Evolutionary conservation across 2,888 invertebrate species (phyloP), one percentile per base, ranked within the genome.

Genomic region (Nomada goodeniana): DNA sequence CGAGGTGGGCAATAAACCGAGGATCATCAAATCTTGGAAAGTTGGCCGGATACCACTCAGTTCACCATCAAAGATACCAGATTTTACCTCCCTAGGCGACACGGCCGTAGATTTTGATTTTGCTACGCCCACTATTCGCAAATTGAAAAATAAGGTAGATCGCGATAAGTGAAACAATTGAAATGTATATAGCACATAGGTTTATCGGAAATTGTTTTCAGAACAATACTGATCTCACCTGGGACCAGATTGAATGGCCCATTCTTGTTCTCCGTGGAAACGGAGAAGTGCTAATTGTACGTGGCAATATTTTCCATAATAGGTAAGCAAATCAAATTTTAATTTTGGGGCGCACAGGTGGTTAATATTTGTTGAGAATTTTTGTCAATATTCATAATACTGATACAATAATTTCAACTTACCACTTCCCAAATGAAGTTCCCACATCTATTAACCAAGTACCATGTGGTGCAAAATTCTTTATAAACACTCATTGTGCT

Each of bases 21-120:
- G 89, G 74, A 87, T 95, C 53, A 91, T 94, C 5, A 94, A 94
- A 90, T 94, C 94, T 18, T 95, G 95, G 95, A 94, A 94, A 86
- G 94, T 95, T 36, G 95, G 95, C 2, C 95, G 95, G 10, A 89
- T 92, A 11, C 92, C 94, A 7, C 86, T 88, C 13, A 86, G 90
- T 15, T 90, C 92, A 18, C 92, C 92, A 0, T 89, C 91, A 13
- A 92, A 92, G 67, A 89, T 93, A 13, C 92, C 93, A 7, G 91
- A 88, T 59, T 94, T 95, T 13, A 95, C 95, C 0, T 95, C 95
- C 11, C 95, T 98, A n/a, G 98, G 98, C 0, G 98, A 98, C 90
- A 96, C 96, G 0, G 97, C 97, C 0, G 97, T 98, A 20, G 97
- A 97, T 94, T 98, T 98, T 94, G 98, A 98, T 91, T 97, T 97